phyloP scores from a whole-genome alignment of 2,888 invertebrate species.

The Timandra comae region DNA sequence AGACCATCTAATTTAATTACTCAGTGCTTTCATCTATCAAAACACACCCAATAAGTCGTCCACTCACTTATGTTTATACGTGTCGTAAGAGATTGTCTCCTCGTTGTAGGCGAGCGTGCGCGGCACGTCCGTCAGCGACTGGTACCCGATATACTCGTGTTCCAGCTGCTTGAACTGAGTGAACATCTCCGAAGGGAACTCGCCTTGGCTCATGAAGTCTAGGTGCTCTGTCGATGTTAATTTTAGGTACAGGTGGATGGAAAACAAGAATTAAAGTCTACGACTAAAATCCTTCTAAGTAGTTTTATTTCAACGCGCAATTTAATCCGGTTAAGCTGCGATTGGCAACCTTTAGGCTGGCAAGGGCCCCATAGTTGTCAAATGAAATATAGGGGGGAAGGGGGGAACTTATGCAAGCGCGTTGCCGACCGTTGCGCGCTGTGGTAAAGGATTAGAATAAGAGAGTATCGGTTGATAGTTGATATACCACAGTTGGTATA shows the following conservation, averaged over 20 bases:
- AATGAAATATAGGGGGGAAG: too few species aligned
- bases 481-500: too few species aligned
- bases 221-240: constrained; percentile 87
- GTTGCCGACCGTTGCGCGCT: too few species aligned
- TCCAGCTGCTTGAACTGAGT: constrained; percentile 91
- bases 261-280: background rate
- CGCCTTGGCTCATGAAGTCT: constrained; percentile 94
- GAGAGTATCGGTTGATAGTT: too few species aligned
- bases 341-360: too few species aligned
- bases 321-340: background rate
- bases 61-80: constrained; percentile 67
- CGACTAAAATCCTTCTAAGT: too few species aligned
- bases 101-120: constrained; percentile 79
- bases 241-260: background rate
- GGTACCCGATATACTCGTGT: constrained; percentile 95
- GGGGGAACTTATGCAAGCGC: too few species aligned
- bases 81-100: constrained; percentile 72
- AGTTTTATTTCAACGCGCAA: background rate
- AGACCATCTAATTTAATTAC: too few species aligned
- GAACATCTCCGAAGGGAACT: constrained; percentile 83
- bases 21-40: too few species aligned
- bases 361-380: too few species aligned
- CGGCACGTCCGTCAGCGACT: constrained; percentile 96
- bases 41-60: too few species aligned
- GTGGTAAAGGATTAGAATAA: too few species aligned